Conservation (phyloP, 1,140 invertebrate genomes). For the Linepithema humile region DNA sequence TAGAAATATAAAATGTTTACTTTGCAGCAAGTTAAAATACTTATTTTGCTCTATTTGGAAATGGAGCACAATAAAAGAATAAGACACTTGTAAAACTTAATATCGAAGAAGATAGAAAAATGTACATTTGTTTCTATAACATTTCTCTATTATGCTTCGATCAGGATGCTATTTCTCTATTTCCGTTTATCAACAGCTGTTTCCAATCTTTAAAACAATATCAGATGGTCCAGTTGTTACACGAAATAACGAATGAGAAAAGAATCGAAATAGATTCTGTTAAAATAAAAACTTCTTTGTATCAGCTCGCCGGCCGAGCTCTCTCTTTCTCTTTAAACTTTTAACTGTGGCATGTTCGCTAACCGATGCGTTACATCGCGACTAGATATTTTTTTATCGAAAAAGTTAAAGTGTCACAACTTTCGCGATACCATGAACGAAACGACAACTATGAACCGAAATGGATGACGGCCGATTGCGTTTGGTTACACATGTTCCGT, state of each 20-base stretch:
- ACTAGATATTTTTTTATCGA: background rate
- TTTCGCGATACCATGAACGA: background rate
- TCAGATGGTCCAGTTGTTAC: background rate
- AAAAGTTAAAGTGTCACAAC: slow-evolving; percentile 3
- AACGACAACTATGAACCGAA: background rate
- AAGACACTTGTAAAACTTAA: background rate
- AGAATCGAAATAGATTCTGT: background rate
- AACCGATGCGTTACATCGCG: background rate
- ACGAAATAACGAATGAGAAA: background rate
- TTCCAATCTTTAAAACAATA: slow-evolving; percentile 18
- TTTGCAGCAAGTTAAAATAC: too few species aligned
- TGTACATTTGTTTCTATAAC: background rate
- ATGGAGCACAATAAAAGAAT: background rate
- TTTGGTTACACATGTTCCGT: slow-evolving; percentile 42
- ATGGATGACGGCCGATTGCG: slow-evolving; percentile 11
- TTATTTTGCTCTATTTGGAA: background rate
- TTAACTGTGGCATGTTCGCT: background rate
- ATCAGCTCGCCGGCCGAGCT: background rate
- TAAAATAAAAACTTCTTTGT: slow-evolving; percentile 3
- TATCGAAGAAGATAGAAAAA: background rate
- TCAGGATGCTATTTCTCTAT: slow-evolving; percentile 8
- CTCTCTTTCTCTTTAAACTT: background rate
- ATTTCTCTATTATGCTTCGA: background rate
- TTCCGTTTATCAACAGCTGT: background rate
- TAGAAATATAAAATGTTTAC: background rate